Percentiles rank a stretch among this genome's conserved stretches.
Evolutionary conservation across 2,888 invertebrate genomes (phyloP).

Genomic region (Sarcophaga caerulescens): DNA sequence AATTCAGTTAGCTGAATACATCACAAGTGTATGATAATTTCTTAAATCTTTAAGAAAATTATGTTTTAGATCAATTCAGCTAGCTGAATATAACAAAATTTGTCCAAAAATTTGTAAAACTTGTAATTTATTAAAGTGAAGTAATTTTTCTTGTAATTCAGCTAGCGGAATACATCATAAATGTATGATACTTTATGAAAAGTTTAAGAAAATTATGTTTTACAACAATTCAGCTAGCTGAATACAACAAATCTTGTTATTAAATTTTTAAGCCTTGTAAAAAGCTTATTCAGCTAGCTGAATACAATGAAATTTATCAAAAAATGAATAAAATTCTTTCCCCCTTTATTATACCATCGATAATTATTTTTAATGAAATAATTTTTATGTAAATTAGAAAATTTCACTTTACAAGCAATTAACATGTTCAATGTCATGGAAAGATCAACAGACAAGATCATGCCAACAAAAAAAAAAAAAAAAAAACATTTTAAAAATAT

Average conservation of each 20-base stretch:
- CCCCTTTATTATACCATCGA: not conserved
- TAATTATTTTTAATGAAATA: constrained; percentile 59
- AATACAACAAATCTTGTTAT: not conserved
- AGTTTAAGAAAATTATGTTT: not conserved
- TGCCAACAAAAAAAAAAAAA: constrained; percentile 48
- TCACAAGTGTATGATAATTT: no score
- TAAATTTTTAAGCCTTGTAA: no score
- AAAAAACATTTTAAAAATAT: constrained; percentile 35
- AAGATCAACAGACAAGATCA: constrained; percentile 78
- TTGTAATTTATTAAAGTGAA: no score
- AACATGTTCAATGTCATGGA: constrained; percentile 78
- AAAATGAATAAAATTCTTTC: not conserved
- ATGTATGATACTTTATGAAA: no score
- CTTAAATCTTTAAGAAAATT: not conserved
- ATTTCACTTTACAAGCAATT: constrained; percentile 73
- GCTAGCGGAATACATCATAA: not conserved
- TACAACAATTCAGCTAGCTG: not conserved
- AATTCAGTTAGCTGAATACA: no score
- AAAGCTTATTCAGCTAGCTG: constrained; percentile 36
- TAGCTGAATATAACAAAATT: not conserved
- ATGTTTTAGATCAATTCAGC: not conserved
- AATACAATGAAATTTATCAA: not conserved
- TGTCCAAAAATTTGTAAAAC: no score
- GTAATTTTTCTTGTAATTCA: not conserved
- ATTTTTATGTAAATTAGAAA: constrained; percentile 67